Conservation (phyloP, 2,797 vertebrate genomes). For the Anguilla marmorata region DNA sequence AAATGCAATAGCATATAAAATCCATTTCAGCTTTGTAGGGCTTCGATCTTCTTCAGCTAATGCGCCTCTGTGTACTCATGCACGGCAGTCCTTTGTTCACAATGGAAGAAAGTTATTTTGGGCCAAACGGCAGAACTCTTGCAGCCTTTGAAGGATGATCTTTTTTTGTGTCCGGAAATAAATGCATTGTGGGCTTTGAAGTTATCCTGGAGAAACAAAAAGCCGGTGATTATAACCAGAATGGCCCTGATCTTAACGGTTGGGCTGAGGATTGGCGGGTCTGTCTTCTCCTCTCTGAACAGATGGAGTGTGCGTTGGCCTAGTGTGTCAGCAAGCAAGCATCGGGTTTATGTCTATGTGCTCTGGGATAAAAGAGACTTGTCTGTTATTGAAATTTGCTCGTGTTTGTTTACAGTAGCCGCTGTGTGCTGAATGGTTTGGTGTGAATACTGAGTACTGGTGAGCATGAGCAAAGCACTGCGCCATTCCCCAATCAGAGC, state of each 20-base stretch:
- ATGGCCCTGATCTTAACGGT: not conserved
- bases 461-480: not conserved
- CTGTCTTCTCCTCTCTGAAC: not conserved
- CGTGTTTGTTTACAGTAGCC: not conserved
- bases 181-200: not conserved
- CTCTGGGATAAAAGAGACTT: not conserved
- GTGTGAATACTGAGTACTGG: not conserved
- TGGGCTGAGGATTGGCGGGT: not conserved
- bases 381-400: not conserved
- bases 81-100: not conserved
- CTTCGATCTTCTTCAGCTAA: slow-evolving; percentile 1
- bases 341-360: not conserved
- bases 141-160: not conserved
- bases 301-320: not conserved
- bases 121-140: not conserved
- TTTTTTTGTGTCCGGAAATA: not conserved
- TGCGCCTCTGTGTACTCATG: not conserved
- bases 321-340: not conserved
- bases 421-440: not conserved
- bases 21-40: not conserved
- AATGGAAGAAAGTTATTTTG: not conserved
- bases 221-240: not conserved
- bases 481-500: not conserved
- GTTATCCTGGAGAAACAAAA: not conserved
- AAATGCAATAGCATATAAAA: not conserved